Conservation (phyloP, 1,140 invertebrate species). For the Nautilus pompilius region DNA sequence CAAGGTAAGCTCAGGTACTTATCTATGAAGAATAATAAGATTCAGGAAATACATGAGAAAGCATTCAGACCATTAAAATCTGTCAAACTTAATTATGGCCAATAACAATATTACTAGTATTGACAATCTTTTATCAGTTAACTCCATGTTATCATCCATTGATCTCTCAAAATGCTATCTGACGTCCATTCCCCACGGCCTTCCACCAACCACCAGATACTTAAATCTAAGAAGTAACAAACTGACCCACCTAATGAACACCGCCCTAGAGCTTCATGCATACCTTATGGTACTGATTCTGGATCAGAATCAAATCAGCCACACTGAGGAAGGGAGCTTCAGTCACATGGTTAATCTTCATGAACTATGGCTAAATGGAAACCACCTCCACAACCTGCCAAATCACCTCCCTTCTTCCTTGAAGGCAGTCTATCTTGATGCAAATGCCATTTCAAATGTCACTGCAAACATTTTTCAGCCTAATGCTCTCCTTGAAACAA, state of each 20-base stretch:
- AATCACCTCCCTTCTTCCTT: constrained; percentile 66
- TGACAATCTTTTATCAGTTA: constrained; percentile 20
- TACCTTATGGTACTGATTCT: constrained; percentile 77
- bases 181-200: constrained; percentile 72
- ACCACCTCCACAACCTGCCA: constrained; percentile 64
- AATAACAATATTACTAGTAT: constrained; percentile 67
- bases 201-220: constrained; percentile 78
- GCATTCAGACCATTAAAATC: constrained; percentile 64
- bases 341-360: constrained; percentile 70
- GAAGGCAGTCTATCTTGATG: constrained; percentile 62
- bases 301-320: constrained; percentile 70
- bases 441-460: constrained; percentile 64
- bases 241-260: constrained; percentile 69
- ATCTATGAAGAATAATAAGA: constrained; percentile 68
- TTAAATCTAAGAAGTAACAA: constrained; percentile 74
- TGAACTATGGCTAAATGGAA: constrained; percentile 12
- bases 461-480: constrained; percentile 16
- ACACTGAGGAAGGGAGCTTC: constrained; percentile 82
- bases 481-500: constrained; percentile 19
- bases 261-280: constrained; percentile 85
- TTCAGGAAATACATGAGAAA: constrained; percentile 60
- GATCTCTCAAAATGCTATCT: constrained; percentile 78
- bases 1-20: too few relatives aligned
- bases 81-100: constrained; percentile 78
- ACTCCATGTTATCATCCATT: constrained; percentile 58